Base-by-base conservation (phyloP, 2,113 vertebrate genomes). In the Lepisosteus oculatus region DNA sequence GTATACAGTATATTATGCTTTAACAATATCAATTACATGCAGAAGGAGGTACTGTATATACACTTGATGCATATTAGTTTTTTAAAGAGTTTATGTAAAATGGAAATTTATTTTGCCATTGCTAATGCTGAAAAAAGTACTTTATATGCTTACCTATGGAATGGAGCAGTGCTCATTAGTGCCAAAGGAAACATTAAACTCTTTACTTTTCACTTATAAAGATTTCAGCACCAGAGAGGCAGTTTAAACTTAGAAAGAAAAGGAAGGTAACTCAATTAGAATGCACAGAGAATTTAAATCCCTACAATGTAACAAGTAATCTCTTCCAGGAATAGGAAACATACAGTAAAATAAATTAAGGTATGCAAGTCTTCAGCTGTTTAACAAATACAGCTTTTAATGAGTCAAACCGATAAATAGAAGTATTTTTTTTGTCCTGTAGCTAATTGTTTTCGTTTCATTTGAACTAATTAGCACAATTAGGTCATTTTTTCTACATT, bases 341-440 rank as follows among this genome's bases (percentile, higher is more conserved):
- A 13, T 17, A 69, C 3, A 69, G 56, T 57, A 57, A 14, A 69
- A 56, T 57, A 57, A 14, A 57, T 8, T 5, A 17, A 8, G 12
- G 68, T 55, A 59, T 61, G 61, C 3, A 17, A 45, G 44, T 55
- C 15, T 43, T 61, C 43, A 69, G 11, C 42, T 44, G 68, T 69
- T 70, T 59, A 3, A 61, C 13, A 42, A 55, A 11, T 14, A 29
- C n/a, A 59, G 57, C 14, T 59, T 57, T 43, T 3, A 65, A 14
- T 44, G 63, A 45, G 12, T 69, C 29, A 51, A 5, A 51, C 12
- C 13, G 69, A 62, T 13, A 51, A 62, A 62, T 2, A 61, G 51
- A 15, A 0, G 51, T 29, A 61, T 29, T n/a, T 70, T 43, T n/a
- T 3, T 45, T n/a, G 43, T 8, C 42, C 43, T 29, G 8, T 41